A percentile compares a stretch with the other conserved stretches of the same genome.
Evolutionary conservation across 1,140 invertebrate species (phyloP).

Genomic region (Drosophila saltans): DNA sequence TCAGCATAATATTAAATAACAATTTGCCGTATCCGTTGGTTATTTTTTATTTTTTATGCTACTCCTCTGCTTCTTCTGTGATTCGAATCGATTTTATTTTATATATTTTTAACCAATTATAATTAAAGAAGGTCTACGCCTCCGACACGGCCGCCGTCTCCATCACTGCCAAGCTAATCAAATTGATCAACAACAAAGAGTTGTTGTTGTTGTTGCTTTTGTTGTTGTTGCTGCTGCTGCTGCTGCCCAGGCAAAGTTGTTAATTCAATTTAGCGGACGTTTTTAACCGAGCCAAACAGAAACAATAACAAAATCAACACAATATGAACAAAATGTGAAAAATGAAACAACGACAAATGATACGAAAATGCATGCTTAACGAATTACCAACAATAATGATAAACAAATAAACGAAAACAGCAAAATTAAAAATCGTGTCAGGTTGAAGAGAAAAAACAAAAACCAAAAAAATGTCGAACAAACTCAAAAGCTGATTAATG

Average conservation of each 20-base stretch:
- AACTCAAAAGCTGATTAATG: slow-evolving; percentile 47
- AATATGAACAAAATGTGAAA: slow-evolving; percentile 12
- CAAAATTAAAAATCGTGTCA: slow-evolving; percentile 30
- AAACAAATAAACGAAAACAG: slow-evolving; percentile 22
- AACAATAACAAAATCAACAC: slow-evolving; percentile 33
- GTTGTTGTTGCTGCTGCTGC: neutral
- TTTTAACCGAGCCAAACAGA: slow-evolving; percentile 10
- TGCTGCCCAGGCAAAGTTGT: slow-evolving; percentile 39
- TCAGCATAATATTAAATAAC: slow-evolving; percentile 47
- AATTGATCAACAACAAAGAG: slow-evolving; percentile 45
- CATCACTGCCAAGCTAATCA: slow-evolving; percentile 50
- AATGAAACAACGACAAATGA: slow-evolving; percentile 3
- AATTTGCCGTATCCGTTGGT: slow-evolving; percentile 7
- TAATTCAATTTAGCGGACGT: slow-evolving; percentile 60
- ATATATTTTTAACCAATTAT: slow-evolving; percentile 45
- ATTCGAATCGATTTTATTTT: slow-evolving; percentile 24
- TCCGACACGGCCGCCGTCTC: slow-evolving; percentile 40
- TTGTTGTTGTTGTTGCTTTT: slow-evolving; percentile 14
- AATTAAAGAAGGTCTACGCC: slow-evolving; percentile 52
- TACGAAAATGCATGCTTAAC: slow-evolving; percentile 49
- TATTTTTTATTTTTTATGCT: slow-evolving; percentile 18
- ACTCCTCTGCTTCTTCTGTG: slow-evolving; percentile 20
- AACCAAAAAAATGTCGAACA: slow-evolving; percentile 45
- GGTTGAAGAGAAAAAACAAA: neutral
- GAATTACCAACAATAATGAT: slow-evolving; percentile 46